Evolutionary conservation across 2,113 vertebrate species (phyloP).

Genomic region (Dolichotis patagonum): DNA sequence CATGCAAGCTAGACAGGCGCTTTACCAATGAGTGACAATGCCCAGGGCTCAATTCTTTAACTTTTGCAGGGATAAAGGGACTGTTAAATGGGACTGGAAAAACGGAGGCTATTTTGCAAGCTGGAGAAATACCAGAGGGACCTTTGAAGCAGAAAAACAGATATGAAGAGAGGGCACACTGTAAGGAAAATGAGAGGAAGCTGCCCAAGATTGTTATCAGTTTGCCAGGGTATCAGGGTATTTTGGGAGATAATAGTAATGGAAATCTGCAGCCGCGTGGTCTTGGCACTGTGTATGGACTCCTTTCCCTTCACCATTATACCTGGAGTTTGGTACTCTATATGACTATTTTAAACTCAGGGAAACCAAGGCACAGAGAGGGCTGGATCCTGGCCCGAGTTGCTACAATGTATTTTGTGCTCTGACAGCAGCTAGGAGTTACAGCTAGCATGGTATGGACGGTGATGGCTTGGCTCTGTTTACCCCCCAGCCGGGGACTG

Average conservation of each 20-base stretch:
- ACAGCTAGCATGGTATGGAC: too few relatives aligned
- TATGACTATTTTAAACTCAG: not conserved
- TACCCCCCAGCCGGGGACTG: not conserved
- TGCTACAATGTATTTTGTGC: accelerated
- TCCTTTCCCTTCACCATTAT: not conserved
- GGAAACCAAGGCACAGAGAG: not conserved
- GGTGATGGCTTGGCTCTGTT: accelerated
- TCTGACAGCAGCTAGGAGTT: not conserved
- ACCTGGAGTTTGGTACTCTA: not conserved
- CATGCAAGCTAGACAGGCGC: not conserved
- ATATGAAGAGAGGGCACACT: not conserved
- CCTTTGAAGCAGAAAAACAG: not conserved
- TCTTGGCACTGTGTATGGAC: not conserved
- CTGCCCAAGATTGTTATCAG: not conserved
- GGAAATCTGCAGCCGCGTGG: accelerated
- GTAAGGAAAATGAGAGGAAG: not conserved
- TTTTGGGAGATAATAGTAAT: not conserved
- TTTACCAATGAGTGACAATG: not conserved
- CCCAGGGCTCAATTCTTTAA: not conserved
- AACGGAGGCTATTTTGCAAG: constrained; percentile 18
- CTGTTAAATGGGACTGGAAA: not conserved
- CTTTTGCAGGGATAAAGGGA: not conserved
- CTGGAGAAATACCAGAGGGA: not conserved
- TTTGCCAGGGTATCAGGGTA: not conserved
- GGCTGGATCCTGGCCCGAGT: not conserved